Evolutionary conservation across 2,888 invertebrate genomes (phyloP).

Genomic region (Polia nebulosa): DNA sequence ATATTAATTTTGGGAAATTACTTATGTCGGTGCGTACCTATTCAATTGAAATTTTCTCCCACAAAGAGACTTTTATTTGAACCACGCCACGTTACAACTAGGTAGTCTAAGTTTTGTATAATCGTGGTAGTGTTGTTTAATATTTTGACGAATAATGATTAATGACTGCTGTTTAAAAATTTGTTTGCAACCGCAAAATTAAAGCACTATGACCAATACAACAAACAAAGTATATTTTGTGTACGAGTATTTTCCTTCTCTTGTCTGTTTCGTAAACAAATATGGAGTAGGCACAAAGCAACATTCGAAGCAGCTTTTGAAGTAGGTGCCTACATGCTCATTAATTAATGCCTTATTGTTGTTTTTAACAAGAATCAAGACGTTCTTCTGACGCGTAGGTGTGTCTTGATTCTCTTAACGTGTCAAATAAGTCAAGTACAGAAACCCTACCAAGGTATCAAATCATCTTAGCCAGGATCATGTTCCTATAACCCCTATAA

Average conservation of each 20-base stretch:
- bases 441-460: background rate
- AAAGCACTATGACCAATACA: no score
- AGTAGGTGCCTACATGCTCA: no score
- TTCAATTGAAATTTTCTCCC: no score
- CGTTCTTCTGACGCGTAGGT: background rate
- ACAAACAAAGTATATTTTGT: no score
- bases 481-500: no score
- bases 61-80: slow-evolving; percentile 1
- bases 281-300: no score
- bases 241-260: background rate
- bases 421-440: no score
- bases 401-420: background rate
- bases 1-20: slow-evolving; percentile 21
- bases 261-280: background rate
- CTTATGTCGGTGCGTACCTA: no score
- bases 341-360: no score
- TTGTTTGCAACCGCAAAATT: no score
- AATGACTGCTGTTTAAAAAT: background rate
- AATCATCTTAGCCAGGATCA: background rate
- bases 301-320: background rate
- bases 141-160: background rate
- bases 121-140: no score
- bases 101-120: background rate
- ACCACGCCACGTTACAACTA: background rate
- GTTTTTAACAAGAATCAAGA: no score